Evolutionary conservation across 2,888 invertebrate species (phyloP).

Genomic region (Griposia aprilina): DNA sequence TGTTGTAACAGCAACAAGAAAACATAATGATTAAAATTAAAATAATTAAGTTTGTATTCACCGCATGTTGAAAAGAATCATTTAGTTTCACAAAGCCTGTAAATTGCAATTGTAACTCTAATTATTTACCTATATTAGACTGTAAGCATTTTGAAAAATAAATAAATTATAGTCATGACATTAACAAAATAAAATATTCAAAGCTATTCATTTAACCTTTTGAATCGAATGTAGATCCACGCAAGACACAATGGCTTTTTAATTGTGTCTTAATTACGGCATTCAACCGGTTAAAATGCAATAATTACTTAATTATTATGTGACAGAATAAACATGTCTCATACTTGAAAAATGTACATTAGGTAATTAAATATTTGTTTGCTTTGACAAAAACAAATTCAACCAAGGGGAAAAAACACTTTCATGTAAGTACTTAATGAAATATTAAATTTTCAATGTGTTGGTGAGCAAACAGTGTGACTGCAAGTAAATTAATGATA

Average conservation of each 20-base stretch:
- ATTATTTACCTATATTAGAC: not conserved
- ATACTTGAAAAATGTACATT: not conserved
- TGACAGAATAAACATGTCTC: slow-evolving; percentile 4
- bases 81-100: not conserved
- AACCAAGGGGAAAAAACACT: not conserved
- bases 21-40: not conserved
- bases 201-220: no score
- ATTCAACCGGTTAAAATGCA: no score
- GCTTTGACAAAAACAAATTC: slow-evolving; percentile 22
- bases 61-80: not conserved
- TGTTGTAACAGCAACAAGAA: not conserved
- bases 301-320: slow-evolving; percentile 6
- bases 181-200: not conserved
- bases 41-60: not conserved
- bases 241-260: no score
- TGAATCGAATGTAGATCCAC: no score
- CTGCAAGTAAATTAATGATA: slow-evolving; percentile 14
- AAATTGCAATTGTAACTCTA: not conserved
- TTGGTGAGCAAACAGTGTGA: slow-evolving; percentile 3
- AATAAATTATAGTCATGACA: not conserved
- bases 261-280: no score
- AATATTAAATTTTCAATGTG: not conserved
- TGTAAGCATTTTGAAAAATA: not conserved
- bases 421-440: slow-evolving; percentile 9
- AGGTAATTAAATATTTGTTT: slow-evolving; percentile 16